Conservation (phyloP, 2,888 invertebrate species). For the Eupithecia centaureata region DNA sequence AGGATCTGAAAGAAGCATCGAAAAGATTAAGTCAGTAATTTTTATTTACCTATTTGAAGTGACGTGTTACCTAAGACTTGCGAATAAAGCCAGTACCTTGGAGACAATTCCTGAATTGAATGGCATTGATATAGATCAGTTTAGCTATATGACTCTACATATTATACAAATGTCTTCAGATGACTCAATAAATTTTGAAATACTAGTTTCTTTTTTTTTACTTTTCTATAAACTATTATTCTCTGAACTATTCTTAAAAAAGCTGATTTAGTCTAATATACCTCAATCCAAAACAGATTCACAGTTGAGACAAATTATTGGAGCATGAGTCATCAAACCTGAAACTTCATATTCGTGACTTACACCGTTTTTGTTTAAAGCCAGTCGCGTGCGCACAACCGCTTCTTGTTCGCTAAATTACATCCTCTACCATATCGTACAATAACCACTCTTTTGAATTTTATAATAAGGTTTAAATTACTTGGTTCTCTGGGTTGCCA, state of each 20-base stretch:
- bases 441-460: slow-evolving; percentile 33
- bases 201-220: no score
- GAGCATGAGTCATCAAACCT: slow-evolving; percentile 26
- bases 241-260: no score
- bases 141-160: no score
- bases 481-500: slow-evolving; percentile 35
- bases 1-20: background rate
- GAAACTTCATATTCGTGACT: slow-evolving; percentile 37
- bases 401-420: slow-evolving; percentile 31
- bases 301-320: background rate
- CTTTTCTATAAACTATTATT: no score
- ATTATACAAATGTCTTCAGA: no score
- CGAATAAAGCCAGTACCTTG: no score
- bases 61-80: no score
- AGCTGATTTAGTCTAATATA: no score
- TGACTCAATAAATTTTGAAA: no score
- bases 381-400: slow-evolving; percentile 59
- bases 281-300: no score
- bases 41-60: background rate
- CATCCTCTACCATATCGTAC: slow-evolving; percentile 19
- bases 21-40: background rate
- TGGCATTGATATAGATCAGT: no score
- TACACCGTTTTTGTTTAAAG: slow-evolving; percentile 41
- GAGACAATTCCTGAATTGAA: no score
- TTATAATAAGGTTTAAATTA: background rate